These are phyloP conservation scores for Parazoanthus darwini DNA, from an alignment of 92 coral and sea anemone species.

Conservation along the genomic window DNA sequence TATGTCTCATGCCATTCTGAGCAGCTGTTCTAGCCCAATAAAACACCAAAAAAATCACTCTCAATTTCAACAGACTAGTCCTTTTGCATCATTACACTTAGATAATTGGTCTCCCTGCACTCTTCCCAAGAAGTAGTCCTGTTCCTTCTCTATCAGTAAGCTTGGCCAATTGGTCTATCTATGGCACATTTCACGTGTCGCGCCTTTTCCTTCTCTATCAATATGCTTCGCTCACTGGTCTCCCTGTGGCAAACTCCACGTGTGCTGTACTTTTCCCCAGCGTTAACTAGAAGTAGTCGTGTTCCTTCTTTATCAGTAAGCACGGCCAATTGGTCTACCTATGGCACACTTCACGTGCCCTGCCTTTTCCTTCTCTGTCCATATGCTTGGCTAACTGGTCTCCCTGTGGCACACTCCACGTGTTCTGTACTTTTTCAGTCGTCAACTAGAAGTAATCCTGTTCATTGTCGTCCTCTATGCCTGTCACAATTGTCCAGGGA, in stretches of 20 bases:
- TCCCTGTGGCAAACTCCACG: neutral
- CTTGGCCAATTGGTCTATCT: neutral
- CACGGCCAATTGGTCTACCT: neutral
- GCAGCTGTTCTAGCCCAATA: neutral
- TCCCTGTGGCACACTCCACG: neutral
- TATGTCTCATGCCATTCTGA: too few relatives aligned
- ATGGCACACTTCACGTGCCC: neutral
- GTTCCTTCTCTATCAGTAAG: neutral
- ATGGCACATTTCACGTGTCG: neutral
- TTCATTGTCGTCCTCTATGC: conserved; percentile 62
- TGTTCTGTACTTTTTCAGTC: neutral
- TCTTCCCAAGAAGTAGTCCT: too few relatives aligned
- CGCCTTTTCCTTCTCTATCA: neutral
- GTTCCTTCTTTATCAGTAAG: neutral
- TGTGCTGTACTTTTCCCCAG: neutral
- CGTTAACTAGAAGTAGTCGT: neutral
- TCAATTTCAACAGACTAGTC: neutral
- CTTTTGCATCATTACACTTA: too few relatives aligned
- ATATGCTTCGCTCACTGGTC: too few relatives aligned
- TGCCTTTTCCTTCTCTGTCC: neutral
- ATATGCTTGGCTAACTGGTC: neutral
- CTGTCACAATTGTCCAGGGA: conserved; percentile 84
- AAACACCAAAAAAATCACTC: neutral
- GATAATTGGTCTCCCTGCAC: too few relatives aligned
- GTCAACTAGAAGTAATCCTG: conserved; percentile 21